These are phyloP conservation scores for Anguilla obscura DNA, from an alignment of 2,797 vertebrate genomes.

Conservation along the genomic window DNA sequence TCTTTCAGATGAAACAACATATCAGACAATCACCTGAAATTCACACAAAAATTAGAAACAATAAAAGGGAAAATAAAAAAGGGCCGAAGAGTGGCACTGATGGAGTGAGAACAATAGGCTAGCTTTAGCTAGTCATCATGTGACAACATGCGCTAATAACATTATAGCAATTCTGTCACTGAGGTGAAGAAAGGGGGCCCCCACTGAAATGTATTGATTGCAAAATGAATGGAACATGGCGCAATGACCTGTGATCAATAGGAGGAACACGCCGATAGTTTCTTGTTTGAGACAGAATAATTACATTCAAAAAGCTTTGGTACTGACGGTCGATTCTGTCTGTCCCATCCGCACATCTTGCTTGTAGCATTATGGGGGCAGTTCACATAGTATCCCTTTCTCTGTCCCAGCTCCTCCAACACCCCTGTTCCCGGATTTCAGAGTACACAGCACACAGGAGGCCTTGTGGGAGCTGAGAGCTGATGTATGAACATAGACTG, in stretches of 20 bases:
- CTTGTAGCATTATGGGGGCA: background rate
- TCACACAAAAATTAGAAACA: background rate
- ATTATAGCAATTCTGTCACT: background rate
- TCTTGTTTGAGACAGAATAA: background rate
- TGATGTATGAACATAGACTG: background rate
- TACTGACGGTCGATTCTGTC: background rate
- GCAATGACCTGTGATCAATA: background rate
- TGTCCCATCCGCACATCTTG: background rate
- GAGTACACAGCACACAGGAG: background rate
- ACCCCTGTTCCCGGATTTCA: background rate
- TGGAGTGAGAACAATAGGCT: background rate
- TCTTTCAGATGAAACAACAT: background rate
- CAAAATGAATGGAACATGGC: background rate
- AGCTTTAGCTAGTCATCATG: background rate
- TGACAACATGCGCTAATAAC: background rate
- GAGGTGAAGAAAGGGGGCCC: background rate
- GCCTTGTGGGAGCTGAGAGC: background rate
- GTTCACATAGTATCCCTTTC: background rate
- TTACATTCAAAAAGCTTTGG: background rate
- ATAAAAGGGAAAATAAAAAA: background rate
- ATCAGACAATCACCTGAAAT: background rate
- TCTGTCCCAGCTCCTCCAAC: background rate
- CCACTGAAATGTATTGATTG: background rate
- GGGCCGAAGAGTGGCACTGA: background rate
- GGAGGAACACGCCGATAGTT: too few relatives aligned